These are phyloP conservation scores for Cerastoderma edule DNA, from an alignment of 2,888 invertebrate species.

Conservation along the genomic window DNA sequence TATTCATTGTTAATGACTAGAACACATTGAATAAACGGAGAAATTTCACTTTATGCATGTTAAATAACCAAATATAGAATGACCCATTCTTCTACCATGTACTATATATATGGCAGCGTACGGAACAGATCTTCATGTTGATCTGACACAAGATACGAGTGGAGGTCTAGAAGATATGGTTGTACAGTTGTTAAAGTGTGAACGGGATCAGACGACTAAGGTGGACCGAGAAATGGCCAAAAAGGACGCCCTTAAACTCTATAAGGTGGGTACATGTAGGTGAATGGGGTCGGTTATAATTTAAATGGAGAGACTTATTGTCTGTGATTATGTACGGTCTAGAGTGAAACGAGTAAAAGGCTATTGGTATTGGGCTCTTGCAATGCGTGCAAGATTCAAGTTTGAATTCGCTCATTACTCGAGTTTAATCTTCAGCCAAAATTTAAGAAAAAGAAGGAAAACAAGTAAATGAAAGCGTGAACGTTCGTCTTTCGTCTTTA, in stretches of 20 bases:
- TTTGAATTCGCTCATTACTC: too few species aligned
- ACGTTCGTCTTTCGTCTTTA: too few species aligned
- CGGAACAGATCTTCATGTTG: constrained; percentile 67
- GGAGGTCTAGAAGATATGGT: constrained; percentile 74
- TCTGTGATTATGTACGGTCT: neutral
- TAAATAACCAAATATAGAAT: too few species aligned
- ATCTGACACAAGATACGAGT: constrained; percentile 68
- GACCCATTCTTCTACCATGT: too few species aligned
- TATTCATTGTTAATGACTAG: neutral
- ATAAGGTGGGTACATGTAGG: constrained; percentile 31
- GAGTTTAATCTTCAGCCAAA: too few species aligned
- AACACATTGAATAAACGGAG: neutral
- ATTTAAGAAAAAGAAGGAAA: too few species aligned
- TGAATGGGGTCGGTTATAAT: neutral
- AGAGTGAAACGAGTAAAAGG: neutral
- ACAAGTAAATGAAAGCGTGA: too few species aligned
- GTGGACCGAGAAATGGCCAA: constrained; percentile 72
- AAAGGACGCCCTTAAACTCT: constrained; percentile 66
- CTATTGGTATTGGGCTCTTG: too few species aligned
- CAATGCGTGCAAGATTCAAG: too few species aligned
- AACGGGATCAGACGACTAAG: constrained; percentile 63
- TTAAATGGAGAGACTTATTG: neutral
- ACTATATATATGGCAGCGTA: constrained; percentile 58
- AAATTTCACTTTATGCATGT: neutral
- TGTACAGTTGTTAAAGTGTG: constrained; percentile 64